Conservation (phyloP, 92 coral and sea anemone genomes). For the Bergia puertoricense region DNA sequence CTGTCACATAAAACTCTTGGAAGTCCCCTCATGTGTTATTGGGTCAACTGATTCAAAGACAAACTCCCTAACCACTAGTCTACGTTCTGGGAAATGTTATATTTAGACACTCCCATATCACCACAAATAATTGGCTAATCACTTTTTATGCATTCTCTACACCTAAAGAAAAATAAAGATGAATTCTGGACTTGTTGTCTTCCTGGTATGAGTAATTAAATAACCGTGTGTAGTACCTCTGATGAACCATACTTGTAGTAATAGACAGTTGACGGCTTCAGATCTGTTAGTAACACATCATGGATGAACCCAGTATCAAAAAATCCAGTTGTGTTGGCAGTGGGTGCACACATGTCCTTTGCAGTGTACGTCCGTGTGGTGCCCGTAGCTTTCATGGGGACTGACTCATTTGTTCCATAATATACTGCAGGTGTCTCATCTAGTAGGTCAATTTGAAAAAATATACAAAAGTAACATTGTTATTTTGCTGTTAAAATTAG, state of each 20-base stretch:
- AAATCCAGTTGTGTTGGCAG: conserved; percentile 51
- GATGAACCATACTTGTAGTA: conserved; percentile 60
- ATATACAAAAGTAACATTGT: too few species aligned
- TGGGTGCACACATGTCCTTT: conserved; percentile 58
- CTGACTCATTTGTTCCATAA: conserved; percentile 36
- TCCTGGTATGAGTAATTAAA: too few species aligned
- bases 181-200: too few species aligned
- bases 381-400: conserved; percentile 45
- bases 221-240: conserved; percentile 42
- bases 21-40: too few species aligned
- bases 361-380: conserved; percentile 58
- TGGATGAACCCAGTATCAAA: conserved; percentile 72
- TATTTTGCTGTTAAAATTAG: neutral
- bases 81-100: too few species aligned
- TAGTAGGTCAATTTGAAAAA: neutral
- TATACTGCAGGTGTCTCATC: conserved; percentile 54
- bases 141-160: too few species aligned
- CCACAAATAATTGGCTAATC: too few species aligned
- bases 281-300: conserved; percentile 58
- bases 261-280: conserved; percentile 61
- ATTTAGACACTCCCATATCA: too few species aligned
- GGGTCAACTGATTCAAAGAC: too few species aligned
- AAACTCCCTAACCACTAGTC: too few species aligned
- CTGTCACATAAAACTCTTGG: too few species aligned
- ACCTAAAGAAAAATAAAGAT: too few species aligned